A percentile compares a stretch with the other conserved stretches of the same genome.
Conservation (phyloP, 2,797 vertebrate species). For the Chloroceryle inda region DNA sequence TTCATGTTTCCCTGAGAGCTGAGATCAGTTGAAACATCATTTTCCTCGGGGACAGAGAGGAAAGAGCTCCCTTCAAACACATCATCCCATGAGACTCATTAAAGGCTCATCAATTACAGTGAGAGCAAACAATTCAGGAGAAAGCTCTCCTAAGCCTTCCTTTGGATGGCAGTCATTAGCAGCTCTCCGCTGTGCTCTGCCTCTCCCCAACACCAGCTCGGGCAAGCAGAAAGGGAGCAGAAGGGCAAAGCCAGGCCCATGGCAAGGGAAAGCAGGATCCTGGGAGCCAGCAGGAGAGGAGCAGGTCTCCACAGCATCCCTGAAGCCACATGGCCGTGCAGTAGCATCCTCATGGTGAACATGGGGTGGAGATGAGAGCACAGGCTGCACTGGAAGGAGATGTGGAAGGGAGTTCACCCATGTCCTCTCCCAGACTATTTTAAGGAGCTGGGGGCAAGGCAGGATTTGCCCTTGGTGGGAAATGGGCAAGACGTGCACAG, state of each 20-base stretch:
- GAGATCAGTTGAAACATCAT: conserved; percentile 18
- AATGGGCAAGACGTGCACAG: neutral
- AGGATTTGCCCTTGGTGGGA: neutral
- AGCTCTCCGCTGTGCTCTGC: neutral
- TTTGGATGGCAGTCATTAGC: neutral
- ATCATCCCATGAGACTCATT: conserved; percentile 58
- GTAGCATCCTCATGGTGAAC: neutral
- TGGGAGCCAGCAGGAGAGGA: neutral
- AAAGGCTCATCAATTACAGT: conserved; percentile 52
- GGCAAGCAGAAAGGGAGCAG: neutral
- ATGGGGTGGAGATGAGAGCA: accelerated
- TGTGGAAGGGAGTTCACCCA: neutral
- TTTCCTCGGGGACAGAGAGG: conserved; percentile 35
- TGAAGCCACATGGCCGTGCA: accelerated
- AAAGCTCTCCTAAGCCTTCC: neutral
- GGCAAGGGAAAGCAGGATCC: neutral
- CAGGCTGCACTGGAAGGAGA: neutral
- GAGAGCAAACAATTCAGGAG: conserved; percentile 44
- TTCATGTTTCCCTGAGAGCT: conserved; percentile 47
- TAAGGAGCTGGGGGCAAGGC: neutral
- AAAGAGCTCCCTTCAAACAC: conserved; percentile 56
- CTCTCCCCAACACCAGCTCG: neutral
- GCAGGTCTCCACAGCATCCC: neutral
- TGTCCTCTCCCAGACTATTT: neutral
- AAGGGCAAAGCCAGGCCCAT: neutral